Conservation (phyloP, 2,113 vertebrate species). For the Carlito syrichta region DNA sequence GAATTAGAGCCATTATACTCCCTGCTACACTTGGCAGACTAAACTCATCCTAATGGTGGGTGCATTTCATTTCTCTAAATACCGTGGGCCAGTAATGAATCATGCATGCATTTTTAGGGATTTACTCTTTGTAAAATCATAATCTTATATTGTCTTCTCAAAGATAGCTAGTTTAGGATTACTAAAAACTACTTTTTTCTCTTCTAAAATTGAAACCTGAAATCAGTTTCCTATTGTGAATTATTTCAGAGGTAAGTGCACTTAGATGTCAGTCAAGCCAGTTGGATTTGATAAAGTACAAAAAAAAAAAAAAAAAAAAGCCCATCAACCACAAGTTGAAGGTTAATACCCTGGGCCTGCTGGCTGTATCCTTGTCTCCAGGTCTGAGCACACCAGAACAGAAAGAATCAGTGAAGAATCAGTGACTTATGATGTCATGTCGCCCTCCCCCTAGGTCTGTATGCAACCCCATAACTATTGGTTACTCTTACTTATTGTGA, state of each 20-base stretch:
- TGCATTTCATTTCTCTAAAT: constrained; percentile 32
- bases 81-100: not conserved
- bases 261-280: not conserved
- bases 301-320: not conserved
- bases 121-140: constrained; percentile 51
- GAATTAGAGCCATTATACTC: not conserved
- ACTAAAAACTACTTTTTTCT: not conserved
- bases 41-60: not conserved
- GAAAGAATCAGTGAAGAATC: not conserved
- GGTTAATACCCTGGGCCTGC: not conserved
- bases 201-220: constrained; percentile 32
- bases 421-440: not conserved
- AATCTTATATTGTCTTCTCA: not conserved
- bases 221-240: not conserved
- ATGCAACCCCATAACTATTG: not conserved
- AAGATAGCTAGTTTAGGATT: constrained; percentile 30
- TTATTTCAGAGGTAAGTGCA: constrained; percentile 30
- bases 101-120: not conserved
- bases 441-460: not conserved
- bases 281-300: not conserved
- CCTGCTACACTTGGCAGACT: not conserved
- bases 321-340: not conserved
- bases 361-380: not conserved
- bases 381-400: not conserved
- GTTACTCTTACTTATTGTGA: not conserved